Base-by-base conservation (phyloP, 2,113 vertebrate genomes). In the Brachypteracias leptosomus region DNA sequence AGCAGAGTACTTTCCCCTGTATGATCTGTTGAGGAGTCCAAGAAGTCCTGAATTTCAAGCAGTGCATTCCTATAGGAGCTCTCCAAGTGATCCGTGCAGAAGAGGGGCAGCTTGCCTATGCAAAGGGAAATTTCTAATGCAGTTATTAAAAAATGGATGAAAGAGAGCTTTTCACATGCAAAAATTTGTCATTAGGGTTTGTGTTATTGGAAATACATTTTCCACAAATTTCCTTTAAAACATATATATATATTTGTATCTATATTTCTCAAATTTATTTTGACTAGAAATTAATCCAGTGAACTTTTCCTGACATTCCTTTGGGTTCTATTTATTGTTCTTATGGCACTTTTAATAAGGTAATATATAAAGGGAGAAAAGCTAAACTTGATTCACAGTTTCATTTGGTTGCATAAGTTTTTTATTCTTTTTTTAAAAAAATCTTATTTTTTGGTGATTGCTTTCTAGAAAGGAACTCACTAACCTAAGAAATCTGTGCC, bases 1-100 rank as follows among this genome's bases (percentile, higher is more conserved):
- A 61, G 21, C 10, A 52, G 26, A 58, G 3, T 0, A 26, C 1
- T 11, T 83, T 65, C 3, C 9, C 7, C 8, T 1, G 0, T 44
- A 22, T 22, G 9, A 36, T 33, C 13, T 38, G 18, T 36, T 58
- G 25, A 54, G 33, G 6, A 55, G 24, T 71, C 3, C 15, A 31
- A 17, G 13, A 88, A 66, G 7, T 31, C 25, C 29, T 40, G 13
- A 59, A 73, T 59, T 62, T 67, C 49, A 65, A 10, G 8, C 13
- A 42, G 15, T 18, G 1, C 3, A 16, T 36, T 49, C 2, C 9
- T 35, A 35, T 22, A 35, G 21, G n/a, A 51, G 49, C 24, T 24
- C 10, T 51, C 49, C 1, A 2, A 11, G 1, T 51, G 11, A 16
- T 47, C 11, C 44, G 82, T 49, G 7, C 3, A 51, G 75, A 63